Base-by-base conservation (phyloP, 2,797 vertebrate species). In the Mallotus villosus region DNA sequence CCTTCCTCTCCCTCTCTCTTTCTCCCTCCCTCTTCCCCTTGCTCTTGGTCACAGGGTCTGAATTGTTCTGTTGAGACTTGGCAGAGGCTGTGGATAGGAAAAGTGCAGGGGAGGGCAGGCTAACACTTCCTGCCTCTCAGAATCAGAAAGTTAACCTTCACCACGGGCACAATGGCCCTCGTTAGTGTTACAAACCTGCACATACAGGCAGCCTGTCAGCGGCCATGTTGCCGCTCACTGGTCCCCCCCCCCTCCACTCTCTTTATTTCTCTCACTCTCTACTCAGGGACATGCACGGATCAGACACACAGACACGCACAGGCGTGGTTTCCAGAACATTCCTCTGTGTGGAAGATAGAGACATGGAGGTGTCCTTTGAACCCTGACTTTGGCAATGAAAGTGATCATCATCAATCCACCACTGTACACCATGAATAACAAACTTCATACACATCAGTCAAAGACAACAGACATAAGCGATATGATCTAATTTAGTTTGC, bases 101-200 rank as follows among this genome's bases (percentile, higher is more conserved):
- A 88, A 89, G 86, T 89, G 86, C 82, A 89, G 87, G 88, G 86
- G 85, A 89, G 86, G 89, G 41, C 87, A 85, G 86, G 37, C 87
- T 79, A 86, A 88, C 85, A 86, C 87, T 91, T 89, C 90, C 90
- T 91, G 89, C 85, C 85, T 83, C 22, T 32, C 83, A 78, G 81
- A 89, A 86, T 87, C 84, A 74, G 80, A 87, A 87, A 85, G 86
- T 88, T 86, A 92, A 91, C 87, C 91, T 90, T 90, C 83, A 87
- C 74, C 57, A 84, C 82, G 84, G 87, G 83, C 83, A 88, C 87
- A 87, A 86, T 85, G 87, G 84, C 83, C 85, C 84, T 89, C 87
- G 82, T 89, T 90, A 89, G 88, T 22, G 11, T 58, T 11, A 46
- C 62, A 24, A 24, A 17, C 68, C 14, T 19, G 32, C 37, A 68